These are phyloP conservation scores for Melanostoma mellinum DNA, from an alignment of 2,888 invertebrate genomes.

Conservation along the genomic window DNA sequence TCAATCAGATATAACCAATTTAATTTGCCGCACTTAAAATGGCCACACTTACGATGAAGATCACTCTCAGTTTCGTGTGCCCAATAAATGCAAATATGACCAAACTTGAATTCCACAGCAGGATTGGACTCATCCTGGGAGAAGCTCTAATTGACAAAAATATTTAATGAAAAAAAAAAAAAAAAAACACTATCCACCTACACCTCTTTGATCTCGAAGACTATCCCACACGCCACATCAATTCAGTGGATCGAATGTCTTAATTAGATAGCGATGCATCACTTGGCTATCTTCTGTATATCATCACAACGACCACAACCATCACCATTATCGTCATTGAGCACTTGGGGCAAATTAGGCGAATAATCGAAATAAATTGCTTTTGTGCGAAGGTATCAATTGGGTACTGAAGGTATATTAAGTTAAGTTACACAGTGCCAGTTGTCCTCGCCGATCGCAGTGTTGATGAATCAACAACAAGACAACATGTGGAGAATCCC, in stretches of 20 bases:
- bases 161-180: conserved; percentile 48
- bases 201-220: conserved; percentile 43
- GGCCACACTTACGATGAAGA: conserved; percentile 24
- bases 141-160: conserved; percentile 30
- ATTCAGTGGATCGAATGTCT: conserved; percentile 80
- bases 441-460: background rate
- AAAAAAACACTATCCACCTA: conserved; percentile 43
- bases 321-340: conserved; percentile 51
- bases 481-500: conserved; percentile 62
- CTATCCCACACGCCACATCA: conserved; percentile 76
- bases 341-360: conserved; percentile 72
- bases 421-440: background rate
- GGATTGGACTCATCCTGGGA: background rate
- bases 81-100: conserved; percentile 50
- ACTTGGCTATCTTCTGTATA: conserved; percentile 33
- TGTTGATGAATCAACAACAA: conserved; percentile 60
- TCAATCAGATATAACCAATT: conserved; percentile 38
- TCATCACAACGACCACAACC: conserved; percentile 28
- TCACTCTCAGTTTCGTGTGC: background rate
- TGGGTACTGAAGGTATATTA: conserved; percentile 15
- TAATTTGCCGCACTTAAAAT: conserved; percentile 42
- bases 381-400: conserved; percentile 62
- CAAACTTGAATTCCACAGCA: conserved; percentile 40
- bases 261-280: conserved; percentile 78
- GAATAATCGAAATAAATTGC: conserved; percentile 74